Percentiles rank a stretch among this genome's conserved stretches.
phyloP scores from a whole-genome alignment of 2,797 vertebrate species.

The Pelodytes ibericus region DNA sequence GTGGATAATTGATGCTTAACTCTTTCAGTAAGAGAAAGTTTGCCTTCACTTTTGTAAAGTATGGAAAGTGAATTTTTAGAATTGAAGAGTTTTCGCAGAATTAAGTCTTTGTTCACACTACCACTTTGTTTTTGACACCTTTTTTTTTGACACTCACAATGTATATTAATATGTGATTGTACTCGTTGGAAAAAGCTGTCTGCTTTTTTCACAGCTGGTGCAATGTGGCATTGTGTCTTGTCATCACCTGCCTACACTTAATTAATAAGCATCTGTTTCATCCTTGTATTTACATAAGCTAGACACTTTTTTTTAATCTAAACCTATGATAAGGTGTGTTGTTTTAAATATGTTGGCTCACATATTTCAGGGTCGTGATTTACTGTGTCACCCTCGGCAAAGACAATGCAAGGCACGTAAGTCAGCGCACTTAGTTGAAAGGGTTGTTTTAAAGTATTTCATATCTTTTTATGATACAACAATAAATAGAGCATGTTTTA shows the following conservation, averaged over 20 bases:
- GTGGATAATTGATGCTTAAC: conserved; percentile 45
- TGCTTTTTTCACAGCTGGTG: conserved; percentile 63
- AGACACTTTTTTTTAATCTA: conserved; percentile 57
- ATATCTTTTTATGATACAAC: too few relatives aligned
- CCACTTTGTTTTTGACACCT: conserved; percentile 66
- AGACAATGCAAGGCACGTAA: too few relatives aligned
- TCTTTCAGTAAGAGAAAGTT: conserved; percentile 45
- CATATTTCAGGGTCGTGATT: conserved; percentile 36
- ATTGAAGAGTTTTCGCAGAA: conserved; percentile 54
- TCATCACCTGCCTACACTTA: conserved; percentile 65
- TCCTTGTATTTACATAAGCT: conserved; percentile 61
- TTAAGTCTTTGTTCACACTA: conserved; percentile 61
- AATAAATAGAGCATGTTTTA: too few relatives aligned
- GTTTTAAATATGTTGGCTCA: conserved; percentile 35
- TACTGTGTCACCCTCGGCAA: not conserved
- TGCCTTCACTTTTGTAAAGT: conserved; percentile 49
- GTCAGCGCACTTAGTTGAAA: too few relatives aligned
- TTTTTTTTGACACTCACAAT: conserved; percentile 58
- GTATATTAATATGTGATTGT: conserved; percentile 61
- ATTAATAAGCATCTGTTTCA: conserved; percentile 69
- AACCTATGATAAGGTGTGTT: conserved; percentile 16
- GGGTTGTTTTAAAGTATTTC: too few relatives aligned
- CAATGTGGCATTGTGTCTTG: conserved; percentile 56
- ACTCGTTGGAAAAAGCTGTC: conserved; percentile 46
- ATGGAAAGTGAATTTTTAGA: conserved; percentile 48